phyloP scores from a whole-genome alignment of 2,113 vertebrate species.

The Martes martes region DNA sequence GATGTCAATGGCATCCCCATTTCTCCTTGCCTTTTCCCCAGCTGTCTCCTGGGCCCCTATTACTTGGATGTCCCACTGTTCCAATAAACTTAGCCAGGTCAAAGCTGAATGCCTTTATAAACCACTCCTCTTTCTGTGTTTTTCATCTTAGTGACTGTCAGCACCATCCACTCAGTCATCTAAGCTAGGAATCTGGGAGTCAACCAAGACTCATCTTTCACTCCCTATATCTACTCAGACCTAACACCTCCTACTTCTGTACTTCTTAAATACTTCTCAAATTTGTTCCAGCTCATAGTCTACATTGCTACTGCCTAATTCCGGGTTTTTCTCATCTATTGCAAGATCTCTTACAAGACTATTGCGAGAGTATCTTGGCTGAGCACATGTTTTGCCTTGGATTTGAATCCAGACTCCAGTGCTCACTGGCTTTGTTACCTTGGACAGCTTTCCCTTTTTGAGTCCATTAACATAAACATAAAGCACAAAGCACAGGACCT shows the following conservation, averaged over 20 bases:
- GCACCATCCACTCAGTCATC: background rate
- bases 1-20: background rate
- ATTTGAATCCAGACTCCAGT: background rate
- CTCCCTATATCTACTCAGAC: background rate
- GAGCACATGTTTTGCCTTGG: background rate
- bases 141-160: background rate
- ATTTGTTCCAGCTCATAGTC: background rate
- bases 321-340: background rate
- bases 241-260: background rate
- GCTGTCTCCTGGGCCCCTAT: background rate
- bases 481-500: background rate
- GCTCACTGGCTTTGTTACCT: background rate
- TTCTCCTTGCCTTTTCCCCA: background rate
- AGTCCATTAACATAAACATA: background rate
- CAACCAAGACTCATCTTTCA: background rate
- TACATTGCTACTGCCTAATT: background rate
- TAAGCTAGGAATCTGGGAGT: background rate
- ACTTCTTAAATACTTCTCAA: conserved; percentile 8
- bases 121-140: background rate
- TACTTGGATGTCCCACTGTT: background rate
- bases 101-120: background rate
- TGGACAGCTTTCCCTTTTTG: background rate
- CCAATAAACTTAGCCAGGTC: background rate
- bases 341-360: background rate
- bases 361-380: background rate